phyloP scores from a whole-genome alignment of 1,140 invertebrate species.

The Andrena cerasifolii region DNA sequence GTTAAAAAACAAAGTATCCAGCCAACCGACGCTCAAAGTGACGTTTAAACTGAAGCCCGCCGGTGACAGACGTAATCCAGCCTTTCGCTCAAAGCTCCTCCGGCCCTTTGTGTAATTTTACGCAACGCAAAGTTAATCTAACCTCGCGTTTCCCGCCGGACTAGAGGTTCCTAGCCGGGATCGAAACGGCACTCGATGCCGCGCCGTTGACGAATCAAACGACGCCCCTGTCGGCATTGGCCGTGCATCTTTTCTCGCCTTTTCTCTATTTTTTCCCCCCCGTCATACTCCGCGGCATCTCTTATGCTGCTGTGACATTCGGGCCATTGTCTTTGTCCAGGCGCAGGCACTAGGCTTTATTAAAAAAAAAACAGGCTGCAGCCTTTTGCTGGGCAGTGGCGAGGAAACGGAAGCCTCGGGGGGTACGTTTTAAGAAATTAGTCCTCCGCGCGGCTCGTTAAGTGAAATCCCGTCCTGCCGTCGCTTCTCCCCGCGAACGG shows the following conservation, averaged over 20 bases:
- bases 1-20: neutral
- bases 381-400: conserved; percentile 68
- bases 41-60: conserved; percentile 26
- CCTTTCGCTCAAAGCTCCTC: conserved; percentile 22
- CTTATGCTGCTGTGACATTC: conserved; percentile 11
- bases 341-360: conserved; percentile 76
- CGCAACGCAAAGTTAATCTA: conserved; percentile 20
- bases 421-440: conserved; percentile 78
- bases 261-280: neutral
- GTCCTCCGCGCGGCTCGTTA: conserved; percentile 64
- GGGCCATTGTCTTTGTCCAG: conserved; percentile 63
- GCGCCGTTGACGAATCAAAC: conserved; percentile 15
- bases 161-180: neutral
- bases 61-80: conserved; percentile 23
- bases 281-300: conserved; percentile 23
- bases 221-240: conserved; percentile 28
- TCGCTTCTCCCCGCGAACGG: neutral
- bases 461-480: conserved; percentile 25
- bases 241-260: neutral
- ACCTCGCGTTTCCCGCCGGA: neutral
- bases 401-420: conserved; percentile 74
- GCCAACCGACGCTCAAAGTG: conserved; percentile 7
- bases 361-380: conserved; percentile 71
- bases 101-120: conserved; percentile 25
- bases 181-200: neutral